Evolutionary conservation across 2,113 vertebrate species (phyloP), one percentile per base, ranked within the genome.

Genomic region (Chaenogobius annularis): DNA sequence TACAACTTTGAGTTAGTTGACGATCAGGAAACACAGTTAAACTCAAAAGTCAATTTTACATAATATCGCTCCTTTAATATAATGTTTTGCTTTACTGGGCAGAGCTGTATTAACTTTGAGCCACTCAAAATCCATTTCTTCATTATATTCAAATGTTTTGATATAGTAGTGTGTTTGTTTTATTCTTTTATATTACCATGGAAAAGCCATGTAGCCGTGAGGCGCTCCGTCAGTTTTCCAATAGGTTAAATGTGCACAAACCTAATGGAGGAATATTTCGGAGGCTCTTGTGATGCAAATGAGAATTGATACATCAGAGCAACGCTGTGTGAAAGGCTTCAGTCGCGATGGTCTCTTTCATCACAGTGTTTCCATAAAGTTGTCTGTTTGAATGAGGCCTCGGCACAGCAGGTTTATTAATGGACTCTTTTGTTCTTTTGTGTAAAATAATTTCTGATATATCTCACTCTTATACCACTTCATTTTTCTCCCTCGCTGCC

Each of bases 401-500:
- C 35, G 70, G 66, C 61, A 73, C 63, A 80, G 71, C 63, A 80
- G 71, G 71, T 83, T 70, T 89, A 77, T 84, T 85, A 90, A 87
- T 80, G 63, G 78, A 84, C 74, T 70, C 75, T 85, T 79, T 82
- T 80, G 69, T 81, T 80, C 83, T 64, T 90, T 87, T 85, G 83
- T 91, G 78, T 85, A 69, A 71, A 79, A 75, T 82, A 73, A 90
- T 88, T 90, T 89, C 78, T 85, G 83, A 80, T 91, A 82, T 80
- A 78, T 78, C 78, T 85, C 87, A 75, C 62, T 69, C 66, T 70
- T 77, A 74, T 68, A 61, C 31, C 68, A 70, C 26, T 20, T 72
- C 79, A 44, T 71, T 63, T 74, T 66, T 68, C 31, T 43, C 44
- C 35, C 48, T 31, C 35, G 22, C 66, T 47, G 72, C 31, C 62